A percentile compares a stretch with the other conserved stretches of the same genome.
Evolutionary conservation across 2,888 invertebrate species (phyloP).

Genomic region (Drosophila mimetica): DNA sequence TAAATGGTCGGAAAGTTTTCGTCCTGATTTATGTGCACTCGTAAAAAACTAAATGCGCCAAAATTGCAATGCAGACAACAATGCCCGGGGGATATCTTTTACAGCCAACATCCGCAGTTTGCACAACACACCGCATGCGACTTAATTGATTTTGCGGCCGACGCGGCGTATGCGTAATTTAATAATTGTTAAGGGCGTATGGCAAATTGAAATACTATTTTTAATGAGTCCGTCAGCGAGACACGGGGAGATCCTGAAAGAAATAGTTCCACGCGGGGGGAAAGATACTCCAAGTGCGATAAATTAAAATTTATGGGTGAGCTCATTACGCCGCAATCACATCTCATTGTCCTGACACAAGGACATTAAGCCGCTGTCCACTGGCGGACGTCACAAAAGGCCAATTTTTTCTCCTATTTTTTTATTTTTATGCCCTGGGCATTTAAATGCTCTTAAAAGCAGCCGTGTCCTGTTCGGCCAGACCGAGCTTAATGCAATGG

Average conservation of each 20-base stretch:
- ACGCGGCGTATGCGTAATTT: conserved; percentile 44
- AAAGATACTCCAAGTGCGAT: conserved; percentile 7
- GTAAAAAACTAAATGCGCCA: conserved; percentile 41
- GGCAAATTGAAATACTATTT: conserved; percentile 54
- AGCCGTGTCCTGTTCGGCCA: conserved; percentile 2
- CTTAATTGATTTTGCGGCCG: conserved; percentile 40
- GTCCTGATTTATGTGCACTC: conserved; percentile 32
- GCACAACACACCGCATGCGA: conserved; percentile 1
- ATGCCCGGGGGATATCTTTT: conserved; percentile 16
- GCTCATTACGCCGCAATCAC: conserved; percentile 42
- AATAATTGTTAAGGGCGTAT: conserved; percentile 40
- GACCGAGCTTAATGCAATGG: conserved; percentile 34
- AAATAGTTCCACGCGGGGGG: neutral
- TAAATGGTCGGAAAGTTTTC: conserved; percentile 37
- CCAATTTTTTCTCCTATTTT: conserved; percentile 38
- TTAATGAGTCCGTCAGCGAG: conserved; percentile 46
- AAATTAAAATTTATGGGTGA: conserved; percentile 32
- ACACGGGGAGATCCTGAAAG: neutral
- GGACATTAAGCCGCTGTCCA: conserved; percentile 35
- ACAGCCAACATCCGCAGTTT: conserved; percentile 1
- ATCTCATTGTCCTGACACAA: conserved; percentile 33
- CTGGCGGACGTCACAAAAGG: conserved; percentile 47
- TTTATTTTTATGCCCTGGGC: conserved; percentile 45
- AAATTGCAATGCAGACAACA: conserved; percentile 22
- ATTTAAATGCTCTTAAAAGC: conserved; percentile 64